phyloP scores from a whole-genome alignment of 2,888 invertebrate species.

The Trichogramma evanescens region DNA sequence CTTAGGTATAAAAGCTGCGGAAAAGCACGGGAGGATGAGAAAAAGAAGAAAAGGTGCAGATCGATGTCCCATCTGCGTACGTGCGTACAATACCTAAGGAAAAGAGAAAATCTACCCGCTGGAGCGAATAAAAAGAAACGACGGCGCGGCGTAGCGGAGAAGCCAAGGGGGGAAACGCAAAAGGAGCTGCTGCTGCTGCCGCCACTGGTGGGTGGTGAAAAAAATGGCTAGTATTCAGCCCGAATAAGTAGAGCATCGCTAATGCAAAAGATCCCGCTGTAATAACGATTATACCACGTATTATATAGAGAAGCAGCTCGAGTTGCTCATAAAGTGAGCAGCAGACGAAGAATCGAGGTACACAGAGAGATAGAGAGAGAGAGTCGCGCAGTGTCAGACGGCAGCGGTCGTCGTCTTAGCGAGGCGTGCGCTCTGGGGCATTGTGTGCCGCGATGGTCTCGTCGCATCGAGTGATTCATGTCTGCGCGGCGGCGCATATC shows the following conservation, averaged over 20 bases:
- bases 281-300: no score
- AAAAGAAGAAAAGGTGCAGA: slow-evolving; percentile 1
- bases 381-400: no score
- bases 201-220: no score
- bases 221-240: slow-evolving; percentile 10
- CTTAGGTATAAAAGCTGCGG: no score
- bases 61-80: slow-evolving; percentile 10
- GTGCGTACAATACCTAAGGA: neutral
- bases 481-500: neutral
- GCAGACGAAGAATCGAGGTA: no score
- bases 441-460: neutral
- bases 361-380: no score
- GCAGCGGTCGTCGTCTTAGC: no score
- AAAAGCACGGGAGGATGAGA: neutral
- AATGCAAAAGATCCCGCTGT: no score
- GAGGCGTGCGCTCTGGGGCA: neutral
- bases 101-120: neutral
- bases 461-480: neutral
- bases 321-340: no score
- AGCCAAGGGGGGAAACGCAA: neutral
- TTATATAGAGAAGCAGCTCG: no score
- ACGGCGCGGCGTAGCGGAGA: no score
- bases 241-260: neutral
- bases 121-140: no score
- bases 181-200: neutral